Conservation (phyloP, 2,797 vertebrate genomes). For the Sebastes kiyomatsui region DNA sequence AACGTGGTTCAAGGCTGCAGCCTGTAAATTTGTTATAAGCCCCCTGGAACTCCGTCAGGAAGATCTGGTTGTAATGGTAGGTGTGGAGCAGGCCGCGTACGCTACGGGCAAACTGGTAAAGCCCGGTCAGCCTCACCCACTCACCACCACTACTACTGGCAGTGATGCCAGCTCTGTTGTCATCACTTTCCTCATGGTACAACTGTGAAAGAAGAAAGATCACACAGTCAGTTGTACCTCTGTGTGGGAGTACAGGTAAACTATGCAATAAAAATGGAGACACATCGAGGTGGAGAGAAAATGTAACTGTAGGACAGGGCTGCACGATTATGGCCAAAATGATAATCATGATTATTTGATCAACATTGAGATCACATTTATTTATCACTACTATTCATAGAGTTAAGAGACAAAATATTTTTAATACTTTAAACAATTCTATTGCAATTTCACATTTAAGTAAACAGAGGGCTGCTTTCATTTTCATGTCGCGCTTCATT, state of each 20-base stretch:
- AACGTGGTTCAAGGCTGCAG: slow-evolving; percentile 85
- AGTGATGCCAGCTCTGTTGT: neutral
- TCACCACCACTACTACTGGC: slow-evolving; percentile 59
- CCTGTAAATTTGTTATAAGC: slow-evolving; percentile 94
- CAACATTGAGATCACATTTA: no score
- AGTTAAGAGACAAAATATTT: no score
- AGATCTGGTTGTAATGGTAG: slow-evolving; percentile 99
- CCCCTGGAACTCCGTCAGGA: slow-evolving; percentile 91
- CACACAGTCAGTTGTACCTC: neutral
- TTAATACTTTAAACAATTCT: no score
- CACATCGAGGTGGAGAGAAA: neutral
- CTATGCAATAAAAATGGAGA: neutral
- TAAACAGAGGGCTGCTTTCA: no score
- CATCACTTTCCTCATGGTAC: slow-evolving; percentile 75
- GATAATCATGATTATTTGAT: no score
- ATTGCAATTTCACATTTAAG: no score
- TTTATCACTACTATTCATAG: no score
- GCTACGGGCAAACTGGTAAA: slow-evolving; percentile 93
- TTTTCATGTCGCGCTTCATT: no score
- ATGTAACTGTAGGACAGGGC: neutral
- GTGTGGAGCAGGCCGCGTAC: slow-evolving; percentile 94
- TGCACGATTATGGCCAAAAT: no score
- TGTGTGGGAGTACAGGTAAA: neutral
- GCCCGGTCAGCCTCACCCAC: slow-evolving; percentile 89
- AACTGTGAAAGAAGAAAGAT: slow-evolving; percentile 76